Conservation (phyloP, 2,113 vertebrate species). For the Dolichallabes microphthalmus region DNA sequence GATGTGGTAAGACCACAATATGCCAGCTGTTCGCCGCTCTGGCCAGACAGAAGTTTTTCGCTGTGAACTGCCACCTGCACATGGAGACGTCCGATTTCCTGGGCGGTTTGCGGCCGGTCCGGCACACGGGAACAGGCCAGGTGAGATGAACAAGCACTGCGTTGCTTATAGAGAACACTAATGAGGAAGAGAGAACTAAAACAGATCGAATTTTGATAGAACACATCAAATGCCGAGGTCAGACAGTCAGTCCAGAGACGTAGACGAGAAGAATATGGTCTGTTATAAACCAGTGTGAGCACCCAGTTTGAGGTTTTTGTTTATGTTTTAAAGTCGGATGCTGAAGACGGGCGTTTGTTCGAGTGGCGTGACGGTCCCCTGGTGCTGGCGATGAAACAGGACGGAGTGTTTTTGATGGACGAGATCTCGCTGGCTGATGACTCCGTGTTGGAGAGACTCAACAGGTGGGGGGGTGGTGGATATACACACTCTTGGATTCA, state of each 20-base stretch:
- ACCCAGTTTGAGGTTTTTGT: background rate
- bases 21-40: constrained; percentile 93
- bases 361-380: constrained; percentile 94
- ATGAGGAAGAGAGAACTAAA: background rate
- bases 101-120: constrained; percentile 86
- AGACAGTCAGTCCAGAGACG: background rate
- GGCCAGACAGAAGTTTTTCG: constrained; percentile 79
- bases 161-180: background rate
- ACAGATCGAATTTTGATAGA: background rate
- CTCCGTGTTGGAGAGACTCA: constrained; percentile 95
- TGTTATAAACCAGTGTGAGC: background rate
- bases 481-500: background rate
- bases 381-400: constrained; percentile 89
- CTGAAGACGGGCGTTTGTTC: constrained; percentile 81
- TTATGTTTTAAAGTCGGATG: constrained; percentile 70
- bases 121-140: constrained; percentile 76
- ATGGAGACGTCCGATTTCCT: constrained; percentile 98
- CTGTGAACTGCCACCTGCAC: constrained; percentile 92
- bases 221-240: no score
- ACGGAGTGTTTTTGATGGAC: constrained; percentile 90
- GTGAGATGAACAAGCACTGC: constrained; percentile 56
- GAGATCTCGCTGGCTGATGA: constrained; percentile 97
- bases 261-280: background rate
- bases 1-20: constrained; percentile 96
- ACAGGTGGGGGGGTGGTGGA: constrained; percentile 76